Percentiles rank a stretch among this genome's conserved stretches.
These are phyloP conservation scores for Lymantria monacha DNA, from an alignment of 2,888 invertebrate genomes.

Conservation along the genomic window DNA sequence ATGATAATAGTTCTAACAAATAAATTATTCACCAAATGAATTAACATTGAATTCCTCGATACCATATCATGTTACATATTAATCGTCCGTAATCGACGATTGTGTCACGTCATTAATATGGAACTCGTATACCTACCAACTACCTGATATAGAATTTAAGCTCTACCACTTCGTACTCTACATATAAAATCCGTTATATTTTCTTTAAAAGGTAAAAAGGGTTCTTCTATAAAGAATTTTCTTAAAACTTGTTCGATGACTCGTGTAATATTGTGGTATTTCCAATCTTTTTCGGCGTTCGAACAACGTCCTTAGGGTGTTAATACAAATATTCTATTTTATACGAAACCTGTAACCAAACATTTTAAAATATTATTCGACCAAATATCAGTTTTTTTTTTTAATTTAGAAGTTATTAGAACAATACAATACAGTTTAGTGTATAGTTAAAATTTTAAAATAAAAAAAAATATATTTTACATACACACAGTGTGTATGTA, in stretches of 20 bases:
- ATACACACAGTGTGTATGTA: no score
- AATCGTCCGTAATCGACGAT: no score
- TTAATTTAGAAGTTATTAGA: background rate
- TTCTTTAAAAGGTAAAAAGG: slow-evolving; percentile 13
- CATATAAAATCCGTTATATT: background rate
- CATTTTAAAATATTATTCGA: slow-evolving; percentile 11
- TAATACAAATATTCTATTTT: slow-evolving; percentile 15
- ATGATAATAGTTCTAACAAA: no score
- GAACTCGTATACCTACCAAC: no score
- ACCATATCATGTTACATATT: no score
- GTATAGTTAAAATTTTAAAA: no score
- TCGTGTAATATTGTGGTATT: slow-evolving; percentile 35
- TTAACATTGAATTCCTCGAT: no score
- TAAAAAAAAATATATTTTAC: no score
- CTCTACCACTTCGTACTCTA: slow-evolving; percentile 1
- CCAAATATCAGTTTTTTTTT: background rate
- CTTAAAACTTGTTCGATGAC: slow-evolving; percentile 24
- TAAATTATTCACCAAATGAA: no score
- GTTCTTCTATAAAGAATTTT: slow-evolving; percentile 20
- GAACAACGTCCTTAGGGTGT: slow-evolving; percentile 19
- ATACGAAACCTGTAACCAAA: slow-evolving; percentile 5
- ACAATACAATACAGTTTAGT: no score
- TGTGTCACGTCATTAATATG: no score
- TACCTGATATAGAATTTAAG: background rate
- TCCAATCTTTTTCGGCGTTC: slow-evolving; percentile 26